Conservation (phyloP, 2,113 vertebrate genomes). For the Mirza zaza region DNA sequence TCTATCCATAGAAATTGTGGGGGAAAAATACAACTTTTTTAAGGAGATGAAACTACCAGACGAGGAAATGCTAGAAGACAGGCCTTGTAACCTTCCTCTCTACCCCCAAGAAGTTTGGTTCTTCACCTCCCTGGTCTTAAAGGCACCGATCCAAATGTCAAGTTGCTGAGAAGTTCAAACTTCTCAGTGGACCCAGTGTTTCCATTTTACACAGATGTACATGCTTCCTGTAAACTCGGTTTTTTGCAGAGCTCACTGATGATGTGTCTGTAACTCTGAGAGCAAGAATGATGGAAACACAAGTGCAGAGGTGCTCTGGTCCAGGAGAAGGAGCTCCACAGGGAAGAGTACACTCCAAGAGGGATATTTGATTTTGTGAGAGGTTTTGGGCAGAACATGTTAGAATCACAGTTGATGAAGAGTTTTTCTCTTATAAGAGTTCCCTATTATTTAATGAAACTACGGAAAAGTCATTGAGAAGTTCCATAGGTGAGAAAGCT, state of each 20-base stretch:
- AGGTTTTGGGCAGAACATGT: not conserved
- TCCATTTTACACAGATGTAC: not conserved
- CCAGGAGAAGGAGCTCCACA: not conserved
- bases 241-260: not conserved
- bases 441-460: not conserved
- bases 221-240: not conserved
- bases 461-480: not conserved
- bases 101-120: not conserved
- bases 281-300: not conserved
- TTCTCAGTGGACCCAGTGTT: not conserved
- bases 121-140: not conserved
- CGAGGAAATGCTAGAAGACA: not conserved
- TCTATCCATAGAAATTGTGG: conserved; percentile 37
- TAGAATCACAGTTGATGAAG: not conserved
- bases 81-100: not conserved
- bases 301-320: not conserved
- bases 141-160: not conserved
- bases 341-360: not conserved
- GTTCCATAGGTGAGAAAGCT: not conserved
- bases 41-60: not conserved
- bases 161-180: not conserved
- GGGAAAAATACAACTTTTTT: not conserved
- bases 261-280: not conserved
- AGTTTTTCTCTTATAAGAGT: not conserved
- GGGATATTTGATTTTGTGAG: not conserved